A percentile compares a stretch with the other conserved stretches of the same genome.
These are phyloP conservation scores for Diarsia dahlii DNA, from an alignment of 2,888 invertebrate genomes.

Conservation along the genomic window DNA sequence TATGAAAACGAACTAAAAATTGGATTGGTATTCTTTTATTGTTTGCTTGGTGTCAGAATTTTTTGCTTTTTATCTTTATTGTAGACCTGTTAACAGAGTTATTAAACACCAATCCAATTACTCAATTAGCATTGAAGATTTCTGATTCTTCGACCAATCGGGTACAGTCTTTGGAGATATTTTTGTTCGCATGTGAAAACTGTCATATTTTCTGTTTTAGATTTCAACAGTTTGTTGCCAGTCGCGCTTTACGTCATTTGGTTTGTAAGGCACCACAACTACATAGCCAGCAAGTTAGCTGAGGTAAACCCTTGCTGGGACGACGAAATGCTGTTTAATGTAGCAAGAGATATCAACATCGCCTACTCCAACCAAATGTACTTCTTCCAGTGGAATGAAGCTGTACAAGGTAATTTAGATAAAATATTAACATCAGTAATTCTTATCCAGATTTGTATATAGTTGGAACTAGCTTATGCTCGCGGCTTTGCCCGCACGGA, in stretches of 20 bases:
- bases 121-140: too few species aligned
- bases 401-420: conserved; percentile 12
- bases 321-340: conserved; percentile 70
- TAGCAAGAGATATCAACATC: conserved; percentile 71
- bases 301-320: conserved; percentile 73
- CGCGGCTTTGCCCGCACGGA: too few species aligned
- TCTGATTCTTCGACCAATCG: too few species aligned
- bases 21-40: neutral
- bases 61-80: too few species aligned
- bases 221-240: conserved; percentile 18
- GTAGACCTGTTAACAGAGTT: too few species aligned
- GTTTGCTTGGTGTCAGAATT: too few species aligned
- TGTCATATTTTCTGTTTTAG: conserved; percentile 9
- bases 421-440: neutral
- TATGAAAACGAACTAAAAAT: neutral
- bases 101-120: too few species aligned
- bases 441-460: too few species aligned
- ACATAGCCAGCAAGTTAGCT: conserved; percentile 64
- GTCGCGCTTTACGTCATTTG: conserved; percentile 12
- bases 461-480: too few species aligned
- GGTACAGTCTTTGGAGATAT: neutral
- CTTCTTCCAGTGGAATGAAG: conserved; percentile 66
- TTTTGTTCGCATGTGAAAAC: neutral
- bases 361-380: conserved; percentile 67
- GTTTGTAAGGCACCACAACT: conserved; percentile 72